Conservation (phyloP, 2,113 vertebrate genomes). For the Chaetorhynchus papuensis region DNA sequence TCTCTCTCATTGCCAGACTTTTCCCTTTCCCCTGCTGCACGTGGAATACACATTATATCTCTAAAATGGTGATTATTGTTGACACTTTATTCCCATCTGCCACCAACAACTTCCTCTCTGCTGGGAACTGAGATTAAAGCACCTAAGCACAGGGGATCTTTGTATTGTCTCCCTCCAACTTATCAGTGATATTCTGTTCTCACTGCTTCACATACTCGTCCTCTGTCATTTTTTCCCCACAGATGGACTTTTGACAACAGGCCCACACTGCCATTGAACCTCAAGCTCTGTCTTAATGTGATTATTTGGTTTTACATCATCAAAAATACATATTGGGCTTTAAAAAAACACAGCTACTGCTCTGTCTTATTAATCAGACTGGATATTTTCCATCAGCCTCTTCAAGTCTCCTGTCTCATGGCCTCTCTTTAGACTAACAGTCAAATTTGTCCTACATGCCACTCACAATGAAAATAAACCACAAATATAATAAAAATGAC, state of each 20-base stretch:
- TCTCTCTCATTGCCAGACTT: neutral
- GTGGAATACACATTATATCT: neutral
- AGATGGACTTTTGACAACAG: neutral
- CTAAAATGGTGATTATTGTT: neutral
- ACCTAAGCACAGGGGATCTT: neutral
- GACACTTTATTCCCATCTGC: neutral
- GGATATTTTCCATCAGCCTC: neutral
- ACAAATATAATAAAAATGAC: neutral
- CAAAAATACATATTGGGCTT: neutral
- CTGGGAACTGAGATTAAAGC: neutral
- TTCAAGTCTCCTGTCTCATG: neutral
- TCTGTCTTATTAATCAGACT: neutral
- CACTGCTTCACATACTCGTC: accelerated
- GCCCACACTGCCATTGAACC: neutral
- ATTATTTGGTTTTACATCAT: neutral
- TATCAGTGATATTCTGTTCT: neutral
- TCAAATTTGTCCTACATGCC: neutral
- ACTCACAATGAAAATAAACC: neutral
- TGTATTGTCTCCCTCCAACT: neutral
- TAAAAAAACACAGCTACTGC: neutral
- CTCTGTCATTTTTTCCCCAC: neutral
- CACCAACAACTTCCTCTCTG: neutral
- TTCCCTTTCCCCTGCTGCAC: neutral
- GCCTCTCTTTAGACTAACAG: neutral
- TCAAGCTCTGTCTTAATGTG: neutral